Conservation (phyloP, 2,888 invertebrate genomes). For the Trachelus iudaicus region DNA sequence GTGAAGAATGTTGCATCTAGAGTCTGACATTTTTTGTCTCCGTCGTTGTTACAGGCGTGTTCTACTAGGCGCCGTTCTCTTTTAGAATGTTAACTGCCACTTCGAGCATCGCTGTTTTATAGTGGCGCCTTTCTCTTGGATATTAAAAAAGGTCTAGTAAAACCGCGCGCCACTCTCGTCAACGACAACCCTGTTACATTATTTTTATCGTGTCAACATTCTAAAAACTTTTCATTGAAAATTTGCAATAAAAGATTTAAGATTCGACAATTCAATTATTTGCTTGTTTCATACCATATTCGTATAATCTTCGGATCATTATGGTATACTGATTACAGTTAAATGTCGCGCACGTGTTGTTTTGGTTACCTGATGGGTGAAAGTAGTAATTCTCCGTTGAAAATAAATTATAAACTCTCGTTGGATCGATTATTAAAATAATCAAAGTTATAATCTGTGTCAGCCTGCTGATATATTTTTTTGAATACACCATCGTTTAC, state of each 20-base stretch:
- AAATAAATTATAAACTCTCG: not conserved
- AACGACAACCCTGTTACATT: not conserved
- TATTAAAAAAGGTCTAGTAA: not conserved
- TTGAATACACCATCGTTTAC: not conserved
- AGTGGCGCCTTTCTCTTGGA: slow-evolving; percentile 7
- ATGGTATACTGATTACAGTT: not conserved
- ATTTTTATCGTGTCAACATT: not conserved
- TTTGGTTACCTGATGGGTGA: not conserved
- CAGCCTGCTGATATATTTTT: not conserved
- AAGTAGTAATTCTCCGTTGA: not conserved
- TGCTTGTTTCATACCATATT: not conserved
- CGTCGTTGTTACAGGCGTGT: not conserved
- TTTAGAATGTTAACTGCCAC: slow-evolving; percentile 6
- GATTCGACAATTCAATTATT: not conserved
- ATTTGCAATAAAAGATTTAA: not conserved
- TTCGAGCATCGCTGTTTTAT: slow-evolving; percentile 9
- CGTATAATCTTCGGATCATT: not conserved
- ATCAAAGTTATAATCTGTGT: not conserved
- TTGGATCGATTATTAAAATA: not conserved
- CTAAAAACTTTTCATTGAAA: not conserved
- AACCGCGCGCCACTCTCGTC: not conserved
- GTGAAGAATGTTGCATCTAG: not conserved
- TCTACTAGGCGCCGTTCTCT: not conserved
- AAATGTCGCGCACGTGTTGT: not conserved
- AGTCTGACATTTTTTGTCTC: not conserved